Percentiles rank a stretch among this genome's conserved stretches.
phyloP scores from a whole-genome alignment of 2,797 vertebrate species.

The Notolabrus celidotus region DNA sequence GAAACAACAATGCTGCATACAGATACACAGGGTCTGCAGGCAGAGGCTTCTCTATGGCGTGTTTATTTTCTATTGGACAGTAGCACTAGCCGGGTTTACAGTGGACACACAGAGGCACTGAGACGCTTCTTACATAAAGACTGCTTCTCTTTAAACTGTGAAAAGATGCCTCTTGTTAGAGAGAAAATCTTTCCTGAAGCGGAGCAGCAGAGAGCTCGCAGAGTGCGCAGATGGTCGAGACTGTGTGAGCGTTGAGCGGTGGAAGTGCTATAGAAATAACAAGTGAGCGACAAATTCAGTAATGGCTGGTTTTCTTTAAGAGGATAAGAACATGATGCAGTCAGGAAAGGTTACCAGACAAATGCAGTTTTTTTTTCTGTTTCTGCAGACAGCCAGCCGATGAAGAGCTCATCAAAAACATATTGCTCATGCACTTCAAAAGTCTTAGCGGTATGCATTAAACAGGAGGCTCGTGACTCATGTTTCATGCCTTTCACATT shows the following conservation, averaged over 20 bases:
- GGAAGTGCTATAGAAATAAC: conserved; percentile 37
- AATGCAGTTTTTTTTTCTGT: too few species aligned
- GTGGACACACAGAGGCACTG: conserved; percentile 29
- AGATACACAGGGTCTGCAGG: conserved; percentile 40
- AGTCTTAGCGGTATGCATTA: too few species aligned
- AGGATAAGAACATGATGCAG: not conserved
- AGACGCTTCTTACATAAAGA: conserved; percentile 40
- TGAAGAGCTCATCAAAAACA: too few species aligned
- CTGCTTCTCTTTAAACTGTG: conserved; percentile 40
- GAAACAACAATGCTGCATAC: conserved; percentile 55
- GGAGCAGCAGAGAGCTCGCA: conserved; percentile 39
- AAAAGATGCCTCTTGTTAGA: conserved; percentile 58
- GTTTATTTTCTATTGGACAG: conserved; percentile 52
- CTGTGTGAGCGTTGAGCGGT: conserved; percentile 38
- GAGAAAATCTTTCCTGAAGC: conserved; percentile 45
- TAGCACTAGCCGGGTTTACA: conserved; percentile 25
- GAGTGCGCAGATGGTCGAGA: conserved; percentile 54
- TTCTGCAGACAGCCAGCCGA: too few species aligned
- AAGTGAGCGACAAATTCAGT: conserved; percentile 31
- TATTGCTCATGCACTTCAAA: too few species aligned
- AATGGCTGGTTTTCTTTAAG: conserved; percentile 38
- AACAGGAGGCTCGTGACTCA: too few species aligned
- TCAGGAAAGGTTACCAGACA: conserved; percentile 1
- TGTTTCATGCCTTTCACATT: too few species aligned
- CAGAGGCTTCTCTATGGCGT: conserved; percentile 34